Base-by-base conservation (phyloP, 92 coral and sea anemone genomes). In the Paragorgia papillata region DNA sequence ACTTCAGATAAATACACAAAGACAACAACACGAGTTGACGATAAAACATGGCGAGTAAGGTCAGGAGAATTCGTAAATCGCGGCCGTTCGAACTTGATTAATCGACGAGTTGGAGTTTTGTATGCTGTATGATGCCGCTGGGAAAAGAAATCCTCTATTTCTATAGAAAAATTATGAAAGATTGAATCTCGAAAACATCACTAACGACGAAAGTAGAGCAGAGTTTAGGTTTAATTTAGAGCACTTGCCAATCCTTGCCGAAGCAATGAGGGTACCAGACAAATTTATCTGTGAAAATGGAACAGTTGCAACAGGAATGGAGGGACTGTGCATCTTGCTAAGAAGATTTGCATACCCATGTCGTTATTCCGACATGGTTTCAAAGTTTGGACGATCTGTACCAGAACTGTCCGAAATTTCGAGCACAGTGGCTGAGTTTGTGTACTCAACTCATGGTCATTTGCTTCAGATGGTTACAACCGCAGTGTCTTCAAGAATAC, bases 351-450 rank as follows among this genome's bases (percentile, higher is more conserved):
- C 76, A 49, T 49, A 69, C 32, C 76, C 61, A 51, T 69, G 62
- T 56, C 30, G 76, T 41, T 69, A 49, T 20, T 30, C 62, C 14
- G 76, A 69, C 62, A 14, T 69, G 24, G 64, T 84, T 6, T 76
- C 86, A 17, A 65, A 86, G 43, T 88, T 88, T 60, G 89, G 89
- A 24, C 76, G 83, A 37, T 84, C 84, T 22, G 83, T 85, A 7
- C 89, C 85, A 13, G 77, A 82, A 80, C 65, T 88, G 32, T 76
- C 87, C 25, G 28, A 82, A 21, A 85, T 85, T 55, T 60, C 83
- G 3, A 49, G 67, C 1, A 73, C 54, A 34, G 81, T 85, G 12
- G 54, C 54, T 13, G 81, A 87, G 21, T 57, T 71, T 63, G 43
- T 87, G 19, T 54, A 35, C 32, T 15, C 13, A 17, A 33, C 50